These are phyloP conservation scores for Amphipoea oculea DNA, from an alignment of 2,888 invertebrate species.

Conservation along the genomic window DNA sequence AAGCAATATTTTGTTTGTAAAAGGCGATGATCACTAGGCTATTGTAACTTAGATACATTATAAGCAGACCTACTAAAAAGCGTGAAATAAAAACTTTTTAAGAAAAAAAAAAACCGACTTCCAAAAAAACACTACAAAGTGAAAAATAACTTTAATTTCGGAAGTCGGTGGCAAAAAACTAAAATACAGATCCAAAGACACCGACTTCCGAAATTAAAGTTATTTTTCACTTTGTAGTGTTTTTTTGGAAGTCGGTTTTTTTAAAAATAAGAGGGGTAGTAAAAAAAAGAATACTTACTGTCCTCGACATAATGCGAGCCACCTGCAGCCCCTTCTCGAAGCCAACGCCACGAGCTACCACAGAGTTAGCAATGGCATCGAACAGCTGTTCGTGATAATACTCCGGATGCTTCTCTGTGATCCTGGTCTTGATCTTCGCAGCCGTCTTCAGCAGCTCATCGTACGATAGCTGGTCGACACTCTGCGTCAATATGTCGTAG, in stretches of 20 bases:
- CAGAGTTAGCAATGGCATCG: slow-evolving; percentile 89
- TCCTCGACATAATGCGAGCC: slow-evolving; percentile 88
- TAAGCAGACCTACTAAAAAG: too few relatives aligned
- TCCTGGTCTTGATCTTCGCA: slow-evolving; percentile 85
- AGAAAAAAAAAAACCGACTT: too few relatives aligned
- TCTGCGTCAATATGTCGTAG: slow-evolving; percentile 85
- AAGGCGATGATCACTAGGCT: too few relatives aligned
- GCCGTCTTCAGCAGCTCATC: slow-evolving; percentile 88
- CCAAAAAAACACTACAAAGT: too few relatives aligned
- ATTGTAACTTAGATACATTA: too few relatives aligned
- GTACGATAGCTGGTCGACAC: slow-evolving; percentile 83
- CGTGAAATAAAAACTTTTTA: too few relatives aligned
- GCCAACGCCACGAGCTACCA: slow-evolving; percentile 87
- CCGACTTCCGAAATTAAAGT: too few relatives aligned
- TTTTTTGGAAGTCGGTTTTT: not conserved
- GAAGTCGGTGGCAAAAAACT: too few relatives aligned
- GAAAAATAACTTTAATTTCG: too few relatives aligned
- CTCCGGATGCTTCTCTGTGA: slow-evolving; percentile 84
- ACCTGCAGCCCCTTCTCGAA: slow-evolving; percentile 87
- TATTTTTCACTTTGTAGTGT: too few relatives aligned
- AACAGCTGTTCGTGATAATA: slow-evolving; percentile 92
- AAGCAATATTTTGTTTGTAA: too few relatives aligned
- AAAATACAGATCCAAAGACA: too few relatives aligned
- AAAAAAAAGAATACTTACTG: slow-evolving; percentile 86
- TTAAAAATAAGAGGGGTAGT: not conserved